phyloP scores from a whole-genome alignment of 2,113 vertebrate genomes.

The Stigmatopora argus region DNA sequence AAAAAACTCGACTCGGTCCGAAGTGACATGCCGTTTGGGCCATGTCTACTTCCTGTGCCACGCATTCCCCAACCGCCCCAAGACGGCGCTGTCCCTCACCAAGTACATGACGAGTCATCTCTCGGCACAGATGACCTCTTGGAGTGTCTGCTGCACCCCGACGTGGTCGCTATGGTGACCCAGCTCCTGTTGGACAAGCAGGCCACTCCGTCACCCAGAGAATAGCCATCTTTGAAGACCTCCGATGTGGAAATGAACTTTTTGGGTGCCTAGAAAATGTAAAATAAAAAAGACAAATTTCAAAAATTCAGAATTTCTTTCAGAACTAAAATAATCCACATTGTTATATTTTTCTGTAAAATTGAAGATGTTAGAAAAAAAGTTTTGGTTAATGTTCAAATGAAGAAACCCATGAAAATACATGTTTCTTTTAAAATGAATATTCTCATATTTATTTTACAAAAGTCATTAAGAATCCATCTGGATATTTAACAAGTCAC shows the following conservation, averaged over 20 bases:
- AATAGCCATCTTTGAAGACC: background rate
- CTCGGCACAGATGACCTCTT: constrained; percentile 86
- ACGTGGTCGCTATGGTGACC: constrained; percentile 74
- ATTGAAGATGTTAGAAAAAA: too few species aligned
- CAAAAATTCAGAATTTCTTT: too few species aligned
- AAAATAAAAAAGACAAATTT: too few species aligned
- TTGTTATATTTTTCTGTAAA: too few species aligned
- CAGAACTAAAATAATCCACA: too few species aligned
- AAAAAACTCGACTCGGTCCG: constrained; percentile 52
- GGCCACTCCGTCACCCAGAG: background rate
- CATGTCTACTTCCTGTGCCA: constrained; percentile 74
- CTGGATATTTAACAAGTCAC: too few species aligned
- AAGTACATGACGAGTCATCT: background rate
- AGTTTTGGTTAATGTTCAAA: too few species aligned
- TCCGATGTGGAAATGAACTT: background rate
- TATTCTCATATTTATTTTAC: too few species aligned
- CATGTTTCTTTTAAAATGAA: too few species aligned
- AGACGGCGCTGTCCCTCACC: background rate
- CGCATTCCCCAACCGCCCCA: constrained; percentile 4
- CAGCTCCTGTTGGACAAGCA: constrained; percentile 76
- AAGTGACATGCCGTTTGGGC: constrained; percentile 67
- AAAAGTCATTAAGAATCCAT: too few species aligned
- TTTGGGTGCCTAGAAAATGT: background rate
- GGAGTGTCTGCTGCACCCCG: constrained; percentile 85
- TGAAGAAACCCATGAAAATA: too few species aligned